These are phyloP conservation scores for Plebejus melissa DNA, from an alignment of 2,888 invertebrate species.

Conservation along the genomic window DNA sequence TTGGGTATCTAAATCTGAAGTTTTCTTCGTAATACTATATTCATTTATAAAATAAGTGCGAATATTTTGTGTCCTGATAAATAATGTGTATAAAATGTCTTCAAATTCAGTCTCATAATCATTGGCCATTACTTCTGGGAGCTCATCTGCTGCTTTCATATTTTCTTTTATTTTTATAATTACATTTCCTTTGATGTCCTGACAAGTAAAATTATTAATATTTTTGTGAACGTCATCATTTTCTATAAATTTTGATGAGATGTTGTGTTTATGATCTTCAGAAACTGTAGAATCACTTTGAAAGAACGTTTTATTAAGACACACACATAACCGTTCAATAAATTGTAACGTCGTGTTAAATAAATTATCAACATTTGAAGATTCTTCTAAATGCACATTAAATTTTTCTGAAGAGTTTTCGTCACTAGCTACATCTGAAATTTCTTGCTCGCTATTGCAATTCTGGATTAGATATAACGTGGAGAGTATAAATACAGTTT, in stretches of 20 bases:
- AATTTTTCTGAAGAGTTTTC: conserved; percentile 54
- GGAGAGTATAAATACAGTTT: conserved; percentile 36
- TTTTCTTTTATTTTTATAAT: conserved; percentile 37
- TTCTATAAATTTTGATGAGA: conserved; percentile 34
- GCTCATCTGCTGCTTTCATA: neutral
- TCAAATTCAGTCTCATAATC: conserved; percentile 36
- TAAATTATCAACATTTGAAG: conserved; percentile 50
- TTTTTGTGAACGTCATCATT: conserved; percentile 40
- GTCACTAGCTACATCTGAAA: conserved; percentile 38
- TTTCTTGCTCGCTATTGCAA: conserved; percentile 41
- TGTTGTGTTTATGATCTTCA: conserved; percentile 40
- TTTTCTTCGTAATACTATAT: conserved; percentile 46
- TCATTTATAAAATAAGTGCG: conserved; percentile 55
- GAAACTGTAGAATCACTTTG: conserved; percentile 43
- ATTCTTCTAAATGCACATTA: conserved; percentile 51
- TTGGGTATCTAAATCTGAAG: conserved; percentile 32
- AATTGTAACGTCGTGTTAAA: conserved; percentile 56
- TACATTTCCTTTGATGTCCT: conserved; percentile 48
- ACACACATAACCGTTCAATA: conserved; percentile 59
- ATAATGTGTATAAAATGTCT: conserved; percentile 48
- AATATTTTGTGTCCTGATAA: conserved; percentile 48
- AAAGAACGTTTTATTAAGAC: conserved; percentile 55
- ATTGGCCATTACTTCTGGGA: conserved; percentile 34
- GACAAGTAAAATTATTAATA: conserved; percentile 60
- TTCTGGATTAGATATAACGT: conserved; percentile 39